Evolutionary conservation across 2,113 vertebrate species (phyloP).

Genomic region (Empidonax traillii): DNA sequence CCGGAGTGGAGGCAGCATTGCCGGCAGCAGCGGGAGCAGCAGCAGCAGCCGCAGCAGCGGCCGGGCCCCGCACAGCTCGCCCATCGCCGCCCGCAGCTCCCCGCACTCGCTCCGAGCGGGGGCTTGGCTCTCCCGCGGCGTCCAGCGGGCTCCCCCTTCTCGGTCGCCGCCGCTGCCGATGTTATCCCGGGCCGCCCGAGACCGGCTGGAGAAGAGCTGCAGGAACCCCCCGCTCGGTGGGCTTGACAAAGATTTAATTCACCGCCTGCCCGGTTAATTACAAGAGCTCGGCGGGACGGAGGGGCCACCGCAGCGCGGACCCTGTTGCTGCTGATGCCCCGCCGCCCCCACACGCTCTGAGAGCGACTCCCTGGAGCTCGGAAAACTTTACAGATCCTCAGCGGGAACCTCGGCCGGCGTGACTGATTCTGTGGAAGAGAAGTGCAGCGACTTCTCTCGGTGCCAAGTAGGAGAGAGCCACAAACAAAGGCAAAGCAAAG

Average conservation of each 20-base stretch:
- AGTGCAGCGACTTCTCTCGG: constrained; percentile 3
- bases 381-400: neutral
- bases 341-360: neutral
- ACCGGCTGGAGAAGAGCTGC: neutral
- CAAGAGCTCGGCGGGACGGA: neutral
- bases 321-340: neutral
- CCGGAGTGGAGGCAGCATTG: neutral
- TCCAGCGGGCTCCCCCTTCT: neutral
- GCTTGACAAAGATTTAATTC: constrained; percentile 42
- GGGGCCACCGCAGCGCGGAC: neutral
- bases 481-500: neutral
- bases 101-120: neutral
- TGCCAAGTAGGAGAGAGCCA: neutral
- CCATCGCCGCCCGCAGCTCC: constrained; percentile 25
- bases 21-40: neutral
- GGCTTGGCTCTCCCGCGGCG: neutral
- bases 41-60: neutral
- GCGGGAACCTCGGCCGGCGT: neutral
- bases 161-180: neutral
- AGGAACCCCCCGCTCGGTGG: constrained; percentile 5
- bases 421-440: neutral
- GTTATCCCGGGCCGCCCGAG: constrained; percentile 29
- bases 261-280: constrained; percentile 55
- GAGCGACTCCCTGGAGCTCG: neutral
- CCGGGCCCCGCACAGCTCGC: neutral